Evolutionary conservation across 1,140 invertebrate species (phyloP), one percentile per base, ranked within the genome.

Genomic region (Chironomus striatipennis): DNA sequence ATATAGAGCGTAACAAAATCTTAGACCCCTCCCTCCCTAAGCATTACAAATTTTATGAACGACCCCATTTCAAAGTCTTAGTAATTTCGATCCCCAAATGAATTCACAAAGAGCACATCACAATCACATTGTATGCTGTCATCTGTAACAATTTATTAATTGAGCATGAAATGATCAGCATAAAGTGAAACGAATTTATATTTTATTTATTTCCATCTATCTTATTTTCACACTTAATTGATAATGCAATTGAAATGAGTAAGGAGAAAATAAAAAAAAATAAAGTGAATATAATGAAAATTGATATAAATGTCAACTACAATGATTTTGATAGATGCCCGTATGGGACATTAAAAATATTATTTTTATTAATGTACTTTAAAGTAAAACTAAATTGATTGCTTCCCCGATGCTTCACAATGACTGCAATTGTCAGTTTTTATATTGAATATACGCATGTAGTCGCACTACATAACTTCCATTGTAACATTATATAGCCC

Each of bases 251-350:
- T 57, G 47, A 15, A 15, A 57, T 12, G 47, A 34, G 24, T 34
- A 34, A 34, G 24, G 2, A 34, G 1, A 34, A 2, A 34, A 1
- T 2, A 5, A 34, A 34, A 2, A 34, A 34, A 34, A 34, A 34
- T 34, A 5, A 34, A 2, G 24, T 34, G 24, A 57, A 57, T 12
- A 5, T 57, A n/a, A 57, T 57, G 47, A 57, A 57, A 57, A 57
- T 57, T 57, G 47, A 57, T 57, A 57, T 57, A n/a, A n/a, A n/a
- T 57, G 47, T 57, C 47, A 57, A 57, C 12, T 57, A 10, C 12
- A 57, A 57, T 57, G 47, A 57, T 57, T 57, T 57, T 57, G 47
- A 57, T 57, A 57, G 47, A 57, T 57, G 47, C 47, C 47, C 47
- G 47, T 57, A 57, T 57, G 47, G 47, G 24, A 34, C 24, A 34